These are phyloP conservation scores for Argyresthia albistria DNA, from an alignment of 2,888 invertebrate genomes.

Conservation along the genomic window DNA sequence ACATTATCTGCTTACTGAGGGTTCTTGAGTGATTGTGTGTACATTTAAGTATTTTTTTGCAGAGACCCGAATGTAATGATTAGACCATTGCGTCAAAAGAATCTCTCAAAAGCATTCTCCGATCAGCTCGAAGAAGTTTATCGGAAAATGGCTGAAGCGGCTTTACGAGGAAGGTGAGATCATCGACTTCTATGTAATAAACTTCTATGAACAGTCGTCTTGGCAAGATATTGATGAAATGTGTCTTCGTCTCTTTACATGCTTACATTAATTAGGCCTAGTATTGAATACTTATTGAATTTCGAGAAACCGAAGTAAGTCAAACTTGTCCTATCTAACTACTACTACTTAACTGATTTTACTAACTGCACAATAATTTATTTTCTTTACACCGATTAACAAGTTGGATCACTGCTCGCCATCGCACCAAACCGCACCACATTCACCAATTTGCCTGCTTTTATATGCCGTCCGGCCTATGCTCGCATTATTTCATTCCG, in stretches of 20 bases:
- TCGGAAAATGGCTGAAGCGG: slow-evolving; percentile 71
- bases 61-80: slow-evolving; percentile 59
- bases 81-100: slow-evolving; percentile 75
- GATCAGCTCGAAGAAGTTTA: slow-evolving; percentile 70
- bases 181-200: neutral
- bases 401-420: no score
- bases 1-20: no score
- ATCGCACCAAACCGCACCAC: no score
- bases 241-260: neutral
- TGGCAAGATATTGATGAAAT: neutral
- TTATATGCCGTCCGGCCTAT: no score
- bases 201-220: neutral
- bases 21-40: neutral
- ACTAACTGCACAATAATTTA: neutral
- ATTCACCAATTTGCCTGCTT: no score
- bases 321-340: neutral
- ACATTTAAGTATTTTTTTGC: slow-evolving; percentile 5
- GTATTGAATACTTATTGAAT: slow-evolving; percentile 1
- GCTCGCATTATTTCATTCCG: no score
- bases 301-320: slow-evolving; percentile 3
- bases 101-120: slow-evolving; percentile 70
- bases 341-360: neutral
- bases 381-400: neutral
- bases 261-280: neutral
- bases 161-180: slow-evolving; percentile 64